Evolutionary conservation across 2,888 invertebrate species (phyloP), one percentile per base, ranked within the genome.

Genomic region (Phragmatobia fuliginosa): DNA sequence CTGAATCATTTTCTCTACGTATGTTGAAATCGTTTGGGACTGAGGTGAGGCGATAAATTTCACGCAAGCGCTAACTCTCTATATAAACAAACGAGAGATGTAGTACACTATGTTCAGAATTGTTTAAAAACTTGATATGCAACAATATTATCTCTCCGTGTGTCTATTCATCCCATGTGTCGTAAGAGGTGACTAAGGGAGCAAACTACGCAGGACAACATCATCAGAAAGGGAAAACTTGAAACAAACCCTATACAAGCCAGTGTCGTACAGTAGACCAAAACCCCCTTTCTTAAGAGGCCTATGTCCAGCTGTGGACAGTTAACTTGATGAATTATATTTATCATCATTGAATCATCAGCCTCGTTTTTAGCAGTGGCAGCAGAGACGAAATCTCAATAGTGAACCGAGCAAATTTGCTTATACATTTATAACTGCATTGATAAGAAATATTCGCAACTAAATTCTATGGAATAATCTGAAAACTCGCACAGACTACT

Each of bases 41-140:
- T 58, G 31, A n/a, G 66, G n/a, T 58, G 31, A n/a, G 66, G n/a
- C 32, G 38, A 56, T 56, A 32, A 52, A 66, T 61, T 18, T 32
- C 28, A 5, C 36, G 32, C 14, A 28, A 31, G 49, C 21, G 45
- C 32, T 58, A 56, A 56, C 32, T 49, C 33, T 25, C 21, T 56
- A 62, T 56, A 32, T 41, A 56, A 61, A 61, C 31, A 31, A 66
- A 56, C 11, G 49, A 52, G 33, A 60, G 25, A 58, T 25, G 14
- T 66, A 36, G 14, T 66, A 36, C 10, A 25, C 52, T 49, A 28
- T 28, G 21, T 62, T 41, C 41, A 62, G 32, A 65, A 52, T 11
- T 52, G 52, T 52, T 65, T 56, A 25, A n/a, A 61, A 61, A 33
- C 31, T 49, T 38, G 28, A 69, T 11, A 11, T n/a, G 32, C 4